A percentile compares a stretch with the other conserved stretches of the same genome.
phyloP scores from a whole-genome alignment of 2,113 vertebrate species.

The Phrynosoma blainvillii region DNA sequence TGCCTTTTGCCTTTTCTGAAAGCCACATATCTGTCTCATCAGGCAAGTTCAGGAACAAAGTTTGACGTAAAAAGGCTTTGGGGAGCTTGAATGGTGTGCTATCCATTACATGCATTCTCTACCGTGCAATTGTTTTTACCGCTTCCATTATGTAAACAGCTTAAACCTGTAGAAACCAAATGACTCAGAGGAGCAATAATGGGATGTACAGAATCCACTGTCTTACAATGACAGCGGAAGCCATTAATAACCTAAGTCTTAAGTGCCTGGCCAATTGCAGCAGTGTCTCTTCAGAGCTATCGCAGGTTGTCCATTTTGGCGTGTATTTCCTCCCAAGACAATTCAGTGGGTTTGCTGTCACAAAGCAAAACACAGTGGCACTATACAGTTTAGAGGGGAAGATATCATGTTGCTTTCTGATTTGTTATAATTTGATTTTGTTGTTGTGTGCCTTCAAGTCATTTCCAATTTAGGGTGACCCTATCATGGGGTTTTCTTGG shows the following conservation, averaged over 20 bases:
- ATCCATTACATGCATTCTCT: background rate
- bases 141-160: slow-evolving; percentile 27
- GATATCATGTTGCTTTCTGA: background rate
- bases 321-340: background rate
- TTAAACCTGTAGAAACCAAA: background rate
- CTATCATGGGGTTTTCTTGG: too few species aligned
- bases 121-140: background rate
- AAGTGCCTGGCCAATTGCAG: slow-evolving; percentile 3
- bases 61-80: slow-evolving; percentile 17
- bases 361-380: background rate
- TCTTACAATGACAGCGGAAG: background rate
- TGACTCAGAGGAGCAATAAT: background rate
- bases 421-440: background rate
- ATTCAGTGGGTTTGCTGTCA: background rate
- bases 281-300: background rate
- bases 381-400: background rate
- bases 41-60: slow-evolving; percentile 1
- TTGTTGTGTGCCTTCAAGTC: too few species aligned
- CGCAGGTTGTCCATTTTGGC: accelerated
- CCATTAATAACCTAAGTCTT: slow-evolving; percentile 26
- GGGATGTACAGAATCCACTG: slow-evolving; percentile 21
- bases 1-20: slow-evolving; percentile 8
- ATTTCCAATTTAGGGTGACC: too few species aligned
- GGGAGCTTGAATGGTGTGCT: background rate
- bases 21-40: background rate